Evolutionary conservation across 2,888 invertebrate genomes (phyloP), one percentile per base, ranked within the genome.

Genomic region (Apamea sordens): DNA sequence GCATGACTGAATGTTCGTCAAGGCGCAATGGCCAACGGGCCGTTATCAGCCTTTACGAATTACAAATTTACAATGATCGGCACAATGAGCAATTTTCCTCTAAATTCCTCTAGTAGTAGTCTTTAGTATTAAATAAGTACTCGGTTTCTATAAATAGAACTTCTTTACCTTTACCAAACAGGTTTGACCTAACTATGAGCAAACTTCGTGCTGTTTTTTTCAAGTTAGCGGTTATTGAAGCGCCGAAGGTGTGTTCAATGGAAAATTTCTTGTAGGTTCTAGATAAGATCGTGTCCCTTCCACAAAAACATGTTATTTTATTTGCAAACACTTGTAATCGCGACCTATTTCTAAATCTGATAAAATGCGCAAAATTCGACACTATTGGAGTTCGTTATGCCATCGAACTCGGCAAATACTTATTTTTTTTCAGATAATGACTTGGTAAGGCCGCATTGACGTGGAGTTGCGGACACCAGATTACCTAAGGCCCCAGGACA

Each of bases 261-360:
- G 87, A 88, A 85, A 82, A 77, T 72, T 82, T 61, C 44, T 64
- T 63, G 59, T 71, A 32, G 4, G 41, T 24, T 32, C 18, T n/a
- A 71, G 88, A 86, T 88, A 88, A 82, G 13, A 53, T 3, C 56
- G 15, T 47, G n/a, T 71, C 63, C 74, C 79, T 69, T 71, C 28
- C 59, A 36, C 50, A 13, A n/a, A 36, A 53, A 68, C 67, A 61
- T 61, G 44, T 72, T n/a, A 28, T 69, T 50, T 76, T 84, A 77
- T 86, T 86, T 82, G 83, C 83, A 41, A 79, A 85, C 53, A 72
- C 75, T 81, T 77, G 64, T 83, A 84, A 84, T 80, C 73, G 72
- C 69, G 82, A 86, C 88, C 87, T 86, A 80, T 84, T 86, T 88
- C 41, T 7, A 61, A 50, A 74, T 50, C 59, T 70, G 80, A 81